These are phyloP conservation scores for Cephalopachus bancanus DNA, from an alignment of 2,797 vertebrate species.

Conservation along the genomic window DNA sequence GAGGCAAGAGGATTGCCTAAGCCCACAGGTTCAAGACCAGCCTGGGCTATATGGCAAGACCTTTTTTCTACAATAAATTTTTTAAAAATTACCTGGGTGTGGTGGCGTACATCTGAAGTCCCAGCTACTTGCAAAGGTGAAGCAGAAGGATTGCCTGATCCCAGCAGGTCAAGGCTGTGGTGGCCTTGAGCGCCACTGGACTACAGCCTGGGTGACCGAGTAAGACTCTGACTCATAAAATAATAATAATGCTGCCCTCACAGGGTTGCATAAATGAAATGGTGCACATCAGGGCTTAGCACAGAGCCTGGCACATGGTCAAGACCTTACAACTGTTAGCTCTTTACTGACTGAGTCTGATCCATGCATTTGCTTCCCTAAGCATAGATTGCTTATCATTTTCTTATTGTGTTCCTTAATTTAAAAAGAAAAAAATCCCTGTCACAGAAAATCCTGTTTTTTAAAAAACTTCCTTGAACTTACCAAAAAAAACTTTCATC, in stretches of 20 bases:
- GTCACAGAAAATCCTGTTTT: conserved; percentile 48
- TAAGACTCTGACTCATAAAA: background rate
- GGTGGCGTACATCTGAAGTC: too few relatives aligned
- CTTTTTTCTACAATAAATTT: too few relatives aligned
- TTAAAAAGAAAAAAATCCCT: background rate
- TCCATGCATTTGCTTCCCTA: background rate
- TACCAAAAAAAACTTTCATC: conserved; percentile 60
- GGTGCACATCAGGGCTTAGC: background rate
- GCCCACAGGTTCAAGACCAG: too few relatives aligned
- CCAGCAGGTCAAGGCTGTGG: too few relatives aligned
- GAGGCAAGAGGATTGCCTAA: too few relatives aligned
- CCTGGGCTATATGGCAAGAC: too few relatives aligned
- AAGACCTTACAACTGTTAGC: background rate
- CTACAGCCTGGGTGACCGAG: too few relatives aligned
- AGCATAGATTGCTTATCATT: background rate
- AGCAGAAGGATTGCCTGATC: too few relatives aligned
- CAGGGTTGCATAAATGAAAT: background rate
- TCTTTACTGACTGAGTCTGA: background rate
- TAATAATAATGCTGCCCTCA: background rate
- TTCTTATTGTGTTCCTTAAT: conserved; percentile 10
- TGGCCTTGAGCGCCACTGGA: too few relatives aligned
- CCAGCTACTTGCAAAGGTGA: too few relatives aligned
- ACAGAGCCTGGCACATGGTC: background rate
- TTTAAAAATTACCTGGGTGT: too few relatives aligned
- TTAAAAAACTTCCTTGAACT: conserved; percentile 33